phyloP scores from a whole-genome alignment of 2,888 invertebrate species.

The Timandra comae region DNA sequence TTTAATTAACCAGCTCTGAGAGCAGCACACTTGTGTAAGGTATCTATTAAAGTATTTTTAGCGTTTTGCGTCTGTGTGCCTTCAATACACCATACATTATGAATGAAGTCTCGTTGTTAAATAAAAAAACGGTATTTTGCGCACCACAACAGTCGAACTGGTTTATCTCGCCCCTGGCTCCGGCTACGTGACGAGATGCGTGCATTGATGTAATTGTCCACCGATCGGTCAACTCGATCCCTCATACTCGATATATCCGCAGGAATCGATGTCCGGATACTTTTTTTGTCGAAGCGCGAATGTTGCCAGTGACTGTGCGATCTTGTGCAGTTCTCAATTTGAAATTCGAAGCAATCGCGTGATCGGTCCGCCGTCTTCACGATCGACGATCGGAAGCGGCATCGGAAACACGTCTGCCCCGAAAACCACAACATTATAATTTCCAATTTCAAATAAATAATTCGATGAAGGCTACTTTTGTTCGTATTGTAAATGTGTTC shows the following conservation, averaged over 20 bases:
- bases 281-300: slow-evolving; percentile 30
- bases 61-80: slow-evolving; percentile 36
- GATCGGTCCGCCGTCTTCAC: slow-evolving; percentile 47
- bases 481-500: slow-evolving; percentile 35
- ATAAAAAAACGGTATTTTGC: slow-evolving; percentile 64
- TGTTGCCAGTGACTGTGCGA: slow-evolving; percentile 31
- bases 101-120: slow-evolving; percentile 68
- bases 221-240: slow-evolving; percentile 44
- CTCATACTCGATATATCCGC: slow-evolving; percentile 44
- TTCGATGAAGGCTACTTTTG: slow-evolving; percentile 49
- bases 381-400: slow-evolving; percentile 58
- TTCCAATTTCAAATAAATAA: slow-evolving; percentile 71
- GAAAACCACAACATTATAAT: slow-evolving; percentile 69
- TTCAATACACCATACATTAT: slow-evolving; percentile 61
- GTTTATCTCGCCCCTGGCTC: slow-evolving; percentile 51
- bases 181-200: slow-evolving; percentile 51
- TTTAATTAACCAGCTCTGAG: slow-evolving; percentile 35
- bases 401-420: slow-evolving; percentile 69
- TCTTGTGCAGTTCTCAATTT: slow-evolving; percentile 29
- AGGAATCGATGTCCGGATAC: slow-evolving; percentile 37
- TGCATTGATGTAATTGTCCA: slow-evolving; percentile 64
- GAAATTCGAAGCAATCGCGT: slow-evolving; percentile 53
- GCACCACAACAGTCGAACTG: slow-evolving; percentile 48
- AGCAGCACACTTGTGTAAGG: slow-evolving; percentile 26
- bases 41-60: slow-evolving; percentile 48